A percentile compares a stretch with the other conserved stretches of the same genome.
Conservation (phyloP, 2,113 vertebrate genomes). For the Macquaria ambigua region DNA sequence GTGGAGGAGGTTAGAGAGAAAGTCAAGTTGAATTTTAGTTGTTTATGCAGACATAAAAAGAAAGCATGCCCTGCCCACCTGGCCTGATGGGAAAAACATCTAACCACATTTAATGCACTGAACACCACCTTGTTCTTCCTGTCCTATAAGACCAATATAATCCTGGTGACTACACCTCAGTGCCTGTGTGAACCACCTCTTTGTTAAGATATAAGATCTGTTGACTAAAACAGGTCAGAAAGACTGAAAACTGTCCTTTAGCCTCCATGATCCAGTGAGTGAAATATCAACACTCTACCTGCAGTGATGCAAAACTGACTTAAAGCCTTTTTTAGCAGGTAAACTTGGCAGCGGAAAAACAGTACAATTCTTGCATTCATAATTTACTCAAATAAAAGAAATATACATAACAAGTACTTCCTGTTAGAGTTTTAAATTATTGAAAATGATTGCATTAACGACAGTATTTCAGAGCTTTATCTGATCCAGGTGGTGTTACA, state of each 20-base stretch:
- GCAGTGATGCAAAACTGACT: not conserved
- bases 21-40: not conserved
- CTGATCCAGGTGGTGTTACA: not conserved
- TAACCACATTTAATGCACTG: conserved; percentile 27
- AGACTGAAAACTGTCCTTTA: not conserved
- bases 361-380: not conserved
- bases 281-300: not conserved
- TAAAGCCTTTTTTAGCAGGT: not conserved
- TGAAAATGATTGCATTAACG: not conserved
- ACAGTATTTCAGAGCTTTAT: not conserved
- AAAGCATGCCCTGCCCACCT: not conserved
- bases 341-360: not conserved
- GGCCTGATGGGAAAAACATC: conserved; percentile 35
- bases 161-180: not conserved
- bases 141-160: conserved; percentile 24
- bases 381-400: not conserved
- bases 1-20: no score
- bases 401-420: not conserved
- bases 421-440: no score
- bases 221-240: not conserved
- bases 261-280: not conserved
- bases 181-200: not conserved
- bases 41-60: conserved; percentile 9
- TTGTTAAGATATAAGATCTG: not conserved
- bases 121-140: conserved; percentile 17